phyloP scores from a whole-genome alignment of 53 echinoderm and acorn worm genomes.

The Patiria pectinifera region DNA sequence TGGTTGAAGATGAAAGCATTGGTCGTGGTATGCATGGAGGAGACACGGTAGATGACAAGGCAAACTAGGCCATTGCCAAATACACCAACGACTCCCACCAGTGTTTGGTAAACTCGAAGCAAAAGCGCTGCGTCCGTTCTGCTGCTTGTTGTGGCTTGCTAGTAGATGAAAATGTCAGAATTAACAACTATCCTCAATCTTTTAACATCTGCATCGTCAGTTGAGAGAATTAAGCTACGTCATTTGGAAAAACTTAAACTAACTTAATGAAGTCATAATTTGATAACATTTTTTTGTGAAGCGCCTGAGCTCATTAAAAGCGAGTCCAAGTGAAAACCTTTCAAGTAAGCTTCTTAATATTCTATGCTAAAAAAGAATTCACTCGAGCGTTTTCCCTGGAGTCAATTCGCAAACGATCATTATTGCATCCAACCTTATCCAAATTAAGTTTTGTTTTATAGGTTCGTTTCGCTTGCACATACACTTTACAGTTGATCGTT shows the following conservation, averaged over 20 bases:
- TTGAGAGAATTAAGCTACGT: neutral
- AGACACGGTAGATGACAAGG: constrained; percentile 67
- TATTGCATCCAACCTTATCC: neutral
- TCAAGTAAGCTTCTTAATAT: too few species aligned
- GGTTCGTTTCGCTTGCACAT: neutral
- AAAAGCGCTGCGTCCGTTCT: neutral
- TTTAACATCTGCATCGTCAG: neutral
- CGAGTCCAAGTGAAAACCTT: too few species aligned
- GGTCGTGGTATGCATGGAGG: constrained; percentile 65
- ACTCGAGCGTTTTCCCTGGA: neutral
- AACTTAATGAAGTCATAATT: too few species aligned
- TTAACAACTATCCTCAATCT: neutral
- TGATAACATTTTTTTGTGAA: too few species aligned
- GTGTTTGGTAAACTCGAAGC: constrained; percentile 36
- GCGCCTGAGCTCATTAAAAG: too few species aligned
- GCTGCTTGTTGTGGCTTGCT: neutral
- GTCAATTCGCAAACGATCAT: neutral
- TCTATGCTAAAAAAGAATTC: too few species aligned
- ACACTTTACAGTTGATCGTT: neutral
- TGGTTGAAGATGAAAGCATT: constrained; percentile 88
- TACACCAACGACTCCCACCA: constrained; percentile 67
- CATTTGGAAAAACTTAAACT: too few species aligned
- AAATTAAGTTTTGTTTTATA: neutral
- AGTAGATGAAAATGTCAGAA: neutral
- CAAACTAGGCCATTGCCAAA: constrained; percentile 82